Evolutionary conservation across 1,140 invertebrate genomes (phyloP).

Genomic region (Cydia strobilella): DNA sequence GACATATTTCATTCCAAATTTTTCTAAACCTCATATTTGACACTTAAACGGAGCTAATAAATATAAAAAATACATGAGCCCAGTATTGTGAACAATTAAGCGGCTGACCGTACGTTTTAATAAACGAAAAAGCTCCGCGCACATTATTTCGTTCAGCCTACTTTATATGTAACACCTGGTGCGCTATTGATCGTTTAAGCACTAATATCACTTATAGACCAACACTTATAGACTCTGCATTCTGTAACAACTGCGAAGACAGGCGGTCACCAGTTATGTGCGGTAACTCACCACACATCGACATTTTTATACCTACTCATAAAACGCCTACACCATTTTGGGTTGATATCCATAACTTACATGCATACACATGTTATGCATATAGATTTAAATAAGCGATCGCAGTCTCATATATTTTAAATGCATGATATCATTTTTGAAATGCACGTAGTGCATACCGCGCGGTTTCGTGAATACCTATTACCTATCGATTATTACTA

Average conservation of each 20-base stretch:
- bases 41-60: neutral
- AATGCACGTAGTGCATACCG: too few relatives aligned
- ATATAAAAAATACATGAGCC: neutral
- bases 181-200: slow-evolving; percentile 30
- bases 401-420: too few relatives aligned
- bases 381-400: too few relatives aligned
- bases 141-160: slow-evolving; percentile 13
- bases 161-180: slow-evolving; percentile 31
- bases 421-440: too few relatives aligned
- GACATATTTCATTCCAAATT: neutral
- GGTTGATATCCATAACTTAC: neutral
- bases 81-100: neutral
- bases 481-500: too few relatives aligned
- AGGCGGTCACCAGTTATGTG: too few relatives aligned
- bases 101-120: neutral
- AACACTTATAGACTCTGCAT: neutral
- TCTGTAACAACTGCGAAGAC: neutral
- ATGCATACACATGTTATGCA: neutral
- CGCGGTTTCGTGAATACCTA: too few relatives aligned
- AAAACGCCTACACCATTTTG: too few relatives aligned
- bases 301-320: too few relatives aligned
- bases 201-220: slow-evolving; percentile 26
- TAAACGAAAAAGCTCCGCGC: slow-evolving; percentile 10
- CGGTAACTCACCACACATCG: too few relatives aligned
- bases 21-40: neutral